These are phyloP conservation scores for Rotaria macrura DNA, from an alignment of 2,888 invertebrate species.

Conservation along the genomic window DNA sequence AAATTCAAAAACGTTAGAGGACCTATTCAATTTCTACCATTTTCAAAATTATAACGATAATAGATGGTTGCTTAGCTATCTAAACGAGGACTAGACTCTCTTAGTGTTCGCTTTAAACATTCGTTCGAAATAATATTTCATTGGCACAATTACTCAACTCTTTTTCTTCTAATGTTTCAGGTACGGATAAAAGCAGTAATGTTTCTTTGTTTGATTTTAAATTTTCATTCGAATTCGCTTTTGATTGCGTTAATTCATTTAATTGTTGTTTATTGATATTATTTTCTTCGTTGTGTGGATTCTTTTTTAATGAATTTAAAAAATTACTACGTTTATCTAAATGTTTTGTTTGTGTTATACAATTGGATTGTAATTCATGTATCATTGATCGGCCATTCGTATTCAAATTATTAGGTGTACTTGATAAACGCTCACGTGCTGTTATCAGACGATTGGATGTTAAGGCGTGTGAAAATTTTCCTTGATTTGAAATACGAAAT, in stretches of 20 bases:
- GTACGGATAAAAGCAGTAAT: background rate
- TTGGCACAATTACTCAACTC: background rate
- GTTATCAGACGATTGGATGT: background rate
- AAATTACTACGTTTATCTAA: constrained; percentile 6
- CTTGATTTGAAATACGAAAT: background rate
- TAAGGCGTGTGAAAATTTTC: background rate
- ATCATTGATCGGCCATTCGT: background rate
- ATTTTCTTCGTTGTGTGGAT: background rate
- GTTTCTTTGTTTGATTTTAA: background rate
- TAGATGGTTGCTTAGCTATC: no score
- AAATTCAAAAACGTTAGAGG: no score
- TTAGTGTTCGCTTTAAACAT: background rate
- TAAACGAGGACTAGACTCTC: no score
- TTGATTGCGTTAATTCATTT: background rate
- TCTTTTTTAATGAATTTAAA: background rate
- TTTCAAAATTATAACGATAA: no score
- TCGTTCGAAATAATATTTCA: background rate
- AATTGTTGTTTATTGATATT: background rate
- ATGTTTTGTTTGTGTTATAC: constrained; percentile 3
- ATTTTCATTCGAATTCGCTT: background rate
- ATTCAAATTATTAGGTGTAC: background rate
- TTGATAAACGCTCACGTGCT: background rate
- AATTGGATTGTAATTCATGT: background rate
- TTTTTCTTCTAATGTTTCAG: background rate
- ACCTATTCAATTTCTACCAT: no score